Conservation (phyloP, 1,140 invertebrate genomes). For the Neelides sp. region DNA sequence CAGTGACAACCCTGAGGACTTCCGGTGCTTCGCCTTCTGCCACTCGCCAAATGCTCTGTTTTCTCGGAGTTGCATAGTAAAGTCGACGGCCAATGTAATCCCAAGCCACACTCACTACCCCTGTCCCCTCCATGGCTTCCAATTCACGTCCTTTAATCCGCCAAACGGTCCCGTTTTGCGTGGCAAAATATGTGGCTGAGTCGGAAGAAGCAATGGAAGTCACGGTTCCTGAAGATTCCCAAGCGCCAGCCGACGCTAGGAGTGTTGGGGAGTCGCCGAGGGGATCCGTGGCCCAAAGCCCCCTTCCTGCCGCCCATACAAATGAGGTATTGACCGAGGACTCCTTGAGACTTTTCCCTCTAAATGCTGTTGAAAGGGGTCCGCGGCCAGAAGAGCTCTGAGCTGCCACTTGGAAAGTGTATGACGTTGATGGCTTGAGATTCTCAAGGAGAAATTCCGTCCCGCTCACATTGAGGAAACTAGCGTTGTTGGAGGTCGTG, state of each 20-base stretch:
- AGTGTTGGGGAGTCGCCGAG: constrained; percentile 14
- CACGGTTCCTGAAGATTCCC: not conserved
- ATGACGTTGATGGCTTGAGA: constrained; percentile 39
- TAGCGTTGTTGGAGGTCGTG: constrained; percentile 49
- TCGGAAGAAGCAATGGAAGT: not conserved
- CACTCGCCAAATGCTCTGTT: constrained; percentile 74
- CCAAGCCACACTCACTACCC: constrained; percentile 56
- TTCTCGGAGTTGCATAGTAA: constrained; percentile 77
- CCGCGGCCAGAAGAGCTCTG: constrained; percentile 58
- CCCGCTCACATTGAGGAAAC: constrained; percentile 39
- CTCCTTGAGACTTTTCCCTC: constrained; percentile 52
- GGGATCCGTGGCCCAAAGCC: constrained; percentile 22
- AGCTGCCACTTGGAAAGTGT: constrained; percentile 54
- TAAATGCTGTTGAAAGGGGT: constrained; percentile 53
- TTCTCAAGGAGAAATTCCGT: constrained; percentile 40
- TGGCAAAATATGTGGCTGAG: too few species aligned
- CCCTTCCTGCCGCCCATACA: constrained; percentile 22
- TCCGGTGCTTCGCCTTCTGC: constrained; percentile 52
- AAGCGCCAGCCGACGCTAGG: not conserved
- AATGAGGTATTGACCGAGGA: constrained; percentile 33
- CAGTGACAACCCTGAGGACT: constrained; percentile 58
- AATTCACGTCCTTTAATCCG: not conserved
- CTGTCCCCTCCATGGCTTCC: constrained; percentile 4
- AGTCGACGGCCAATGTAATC: constrained; percentile 78
- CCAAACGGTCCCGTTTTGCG: too few species aligned